Base-by-base conservation (phyloP, 1,140 invertebrate species). In the Andrena cerasifolii region DNA sequence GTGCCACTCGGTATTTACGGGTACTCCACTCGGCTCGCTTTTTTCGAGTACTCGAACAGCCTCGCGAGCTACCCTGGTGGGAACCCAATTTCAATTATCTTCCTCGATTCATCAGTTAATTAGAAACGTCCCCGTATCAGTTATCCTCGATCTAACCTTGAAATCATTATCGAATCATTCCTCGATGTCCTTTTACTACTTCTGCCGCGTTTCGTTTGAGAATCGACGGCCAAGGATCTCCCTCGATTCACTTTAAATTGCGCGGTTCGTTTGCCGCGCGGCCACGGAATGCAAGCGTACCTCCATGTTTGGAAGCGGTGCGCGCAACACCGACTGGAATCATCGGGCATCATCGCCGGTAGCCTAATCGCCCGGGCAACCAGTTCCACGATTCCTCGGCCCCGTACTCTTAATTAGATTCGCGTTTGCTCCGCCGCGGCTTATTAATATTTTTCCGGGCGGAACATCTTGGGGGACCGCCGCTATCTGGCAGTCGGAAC, bases 391-490 rank as follows among this genome's bases (percentile, higher is more conserved):
- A 26, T 66, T 75, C 53, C n/a, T n/a, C n/a, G n/a, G 33, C 2
- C 53, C 45, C 47, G 18, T 74, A 68, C 65, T 76, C 65, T 68
- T 76, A 76, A 76, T 76, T 68, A 76, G 63, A 68, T 58, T 76
- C 53, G 73, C 65, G 40, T 68, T 40, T 58, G 45, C 33, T 3
- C 33, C 18, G 6, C 24, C 12, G 47, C 1, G 33, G 28, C 53
- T 68, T 49, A 33, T 68, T 76, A 76, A 76, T 76, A 68, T 76
- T 76, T 68, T 76, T 59, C 53, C 63, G 16, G 2, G 5, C 10
- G 51, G 3, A 3, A 47, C 36, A 40, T n/a, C 10, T n/a, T 8
- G 49, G 3, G 14, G 3, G 26, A 12, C 5, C 24, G 47, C 14
- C 7, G 53, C 26, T 76, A 68, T 76, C 73, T 36, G 24, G 14